Percentiles rank a stretch among this genome's conserved stretches.
Evolutionary conservation across 2,888 invertebrate species (phyloP).

Genomic region (Caenorhabditis virilis): DNA sequence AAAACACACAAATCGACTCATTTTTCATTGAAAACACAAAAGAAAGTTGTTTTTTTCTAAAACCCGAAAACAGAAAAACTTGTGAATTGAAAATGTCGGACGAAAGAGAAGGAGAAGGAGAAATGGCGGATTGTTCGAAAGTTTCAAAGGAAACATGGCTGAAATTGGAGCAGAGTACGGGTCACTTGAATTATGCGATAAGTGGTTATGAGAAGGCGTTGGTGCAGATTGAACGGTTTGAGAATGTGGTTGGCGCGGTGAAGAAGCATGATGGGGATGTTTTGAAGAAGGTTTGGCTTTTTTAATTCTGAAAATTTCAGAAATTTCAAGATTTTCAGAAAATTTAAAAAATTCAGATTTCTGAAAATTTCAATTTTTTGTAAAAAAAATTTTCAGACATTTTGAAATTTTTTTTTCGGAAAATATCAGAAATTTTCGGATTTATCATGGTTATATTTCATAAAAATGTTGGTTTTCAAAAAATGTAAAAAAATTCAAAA

Average conservation of each 20-base stretch:
- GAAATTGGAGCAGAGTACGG: neutral
- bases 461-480: too few relatives aligned
- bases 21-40: too few relatives aligned
- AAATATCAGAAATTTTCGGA: neutral
- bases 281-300: neutral
- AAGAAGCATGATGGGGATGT: neutral
- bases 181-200: neutral
- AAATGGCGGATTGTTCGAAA: neutral
- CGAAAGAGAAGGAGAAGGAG: too few relatives aligned
- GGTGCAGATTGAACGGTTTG: conserved; percentile 1
- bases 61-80: too few relatives aligned
- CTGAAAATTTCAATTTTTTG: neutral
- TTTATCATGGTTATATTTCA: neutral
- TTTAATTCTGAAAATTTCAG: neutral
- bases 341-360: too few relatives aligned
- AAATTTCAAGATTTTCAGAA: too few relatives aligned
- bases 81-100: too few relatives aligned
- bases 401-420: neutral
- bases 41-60: too few relatives aligned
- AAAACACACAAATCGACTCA: too few relatives aligned
- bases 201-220: neutral
- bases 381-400: neutral
- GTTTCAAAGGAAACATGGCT: neutral
- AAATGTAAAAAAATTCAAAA: too few relatives aligned
- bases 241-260: neutral